phyloP scores from a whole-genome alignment of 2,113 vertebrate genomes.

The Spea bombifrons region DNA sequence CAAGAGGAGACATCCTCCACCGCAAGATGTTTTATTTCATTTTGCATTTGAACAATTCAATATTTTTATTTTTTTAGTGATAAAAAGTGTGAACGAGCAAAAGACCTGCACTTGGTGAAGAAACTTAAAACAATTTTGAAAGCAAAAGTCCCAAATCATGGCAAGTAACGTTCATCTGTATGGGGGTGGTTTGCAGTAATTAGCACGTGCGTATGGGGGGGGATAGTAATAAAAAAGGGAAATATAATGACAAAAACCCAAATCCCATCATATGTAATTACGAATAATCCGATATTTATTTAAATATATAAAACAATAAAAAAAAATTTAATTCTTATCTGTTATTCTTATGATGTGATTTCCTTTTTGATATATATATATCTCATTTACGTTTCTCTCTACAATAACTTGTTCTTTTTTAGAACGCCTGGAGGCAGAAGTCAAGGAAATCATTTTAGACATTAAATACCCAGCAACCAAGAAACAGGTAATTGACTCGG shows the following conservation, averaged over 20 bases:
- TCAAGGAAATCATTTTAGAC: slow-evolving; percentile 82
- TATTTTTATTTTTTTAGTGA: slow-evolving; percentile 68
- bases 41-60: not conserved
- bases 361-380: not conserved
- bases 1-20: no score
- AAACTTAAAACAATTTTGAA: slow-evolving; percentile 77
- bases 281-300: no score
- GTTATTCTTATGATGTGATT: not conserved
- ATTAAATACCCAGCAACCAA: slow-evolving; percentile 94
- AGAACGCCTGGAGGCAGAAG: slow-evolving; percentile 85
- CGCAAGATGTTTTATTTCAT: not conserved
- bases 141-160: slow-evolving; percentile 64
- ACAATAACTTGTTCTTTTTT: slow-evolving; percentile 46
- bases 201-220: no score
- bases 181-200: no score
- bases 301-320: not conserved
- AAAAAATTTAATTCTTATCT: not conserved
- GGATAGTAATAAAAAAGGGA: no score
- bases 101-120: slow-evolving; percentile 93
- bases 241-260: no score
- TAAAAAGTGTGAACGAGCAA: slow-evolving; percentile 94
- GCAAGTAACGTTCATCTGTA: not conserved
- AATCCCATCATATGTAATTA: no score
- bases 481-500: slow-evolving; percentile 75
- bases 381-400: not conserved